These are phyloP conservation scores for Clinocottus analis DNA, from an alignment of 2,113 vertebrate species.

Conservation along the genomic window DNA sequence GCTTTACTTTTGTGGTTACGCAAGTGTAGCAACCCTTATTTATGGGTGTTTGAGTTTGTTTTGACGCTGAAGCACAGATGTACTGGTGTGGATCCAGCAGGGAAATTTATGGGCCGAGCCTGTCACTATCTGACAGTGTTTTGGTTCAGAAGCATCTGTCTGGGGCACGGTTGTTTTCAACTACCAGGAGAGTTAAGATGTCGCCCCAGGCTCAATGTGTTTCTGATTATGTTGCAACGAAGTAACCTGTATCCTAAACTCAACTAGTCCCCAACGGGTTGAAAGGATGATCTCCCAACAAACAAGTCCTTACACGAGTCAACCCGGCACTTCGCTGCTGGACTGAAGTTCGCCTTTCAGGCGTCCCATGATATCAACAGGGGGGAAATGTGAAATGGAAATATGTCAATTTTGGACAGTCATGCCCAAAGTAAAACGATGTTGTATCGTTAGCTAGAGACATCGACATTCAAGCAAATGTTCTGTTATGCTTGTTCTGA, in stretches of 20 bases:
- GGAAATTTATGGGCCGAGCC: conserved; percentile 43
- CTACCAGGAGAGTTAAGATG: conserved; percentile 19
- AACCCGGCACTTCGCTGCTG: not conserved
- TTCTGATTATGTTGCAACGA: conserved; percentile 23
- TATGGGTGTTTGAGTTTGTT: conserved; percentile 55
- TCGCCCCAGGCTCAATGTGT: conserved; percentile 5
- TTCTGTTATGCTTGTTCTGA: not conserved
- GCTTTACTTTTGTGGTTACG: conserved; percentile 27
- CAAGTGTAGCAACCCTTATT: conserved; percentile 40
- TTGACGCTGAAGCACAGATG: conserved; percentile 55
- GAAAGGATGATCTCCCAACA: not conserved
- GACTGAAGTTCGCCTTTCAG: not conserved
- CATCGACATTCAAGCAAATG: not conserved
- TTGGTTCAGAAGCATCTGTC: conserved; percentile 25
- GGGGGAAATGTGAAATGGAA: too few relatives aligned
- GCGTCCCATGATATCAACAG: not conserved
- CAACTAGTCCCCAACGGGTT: not conserved
- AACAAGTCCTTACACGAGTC: not conserved
- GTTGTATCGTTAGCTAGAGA: not conserved
- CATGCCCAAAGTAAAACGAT: not conserved
- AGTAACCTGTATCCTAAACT: not conserved
- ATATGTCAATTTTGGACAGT: too few relatives aligned
- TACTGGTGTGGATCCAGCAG: conserved; percentile 55
- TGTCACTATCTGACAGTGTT: conserved; percentile 43
- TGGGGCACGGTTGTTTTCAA: conserved; percentile 26